These are phyloP conservation scores for Hypselothyrea guttata DNA, from an alignment of 2,888 invertebrate species.

Conservation along the genomic window DNA sequence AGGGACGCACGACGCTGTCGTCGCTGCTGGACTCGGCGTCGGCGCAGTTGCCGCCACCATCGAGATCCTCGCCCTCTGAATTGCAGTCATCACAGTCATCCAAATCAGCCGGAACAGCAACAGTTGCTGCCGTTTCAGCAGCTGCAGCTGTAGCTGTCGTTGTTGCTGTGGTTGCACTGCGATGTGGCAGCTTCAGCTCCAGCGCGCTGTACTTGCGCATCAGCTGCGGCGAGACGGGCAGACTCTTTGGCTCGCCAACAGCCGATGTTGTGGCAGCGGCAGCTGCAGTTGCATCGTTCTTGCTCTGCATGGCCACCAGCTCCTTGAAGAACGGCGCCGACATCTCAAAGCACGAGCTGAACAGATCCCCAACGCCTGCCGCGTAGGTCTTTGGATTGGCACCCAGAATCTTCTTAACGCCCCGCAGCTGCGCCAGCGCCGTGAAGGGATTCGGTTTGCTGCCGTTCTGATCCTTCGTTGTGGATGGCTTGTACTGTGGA, in stretches of 20 bases:
- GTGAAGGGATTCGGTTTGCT: conserved; percentile 88
- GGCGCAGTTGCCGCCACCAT: conserved; percentile 80
- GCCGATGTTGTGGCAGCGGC: conserved; percentile 14
- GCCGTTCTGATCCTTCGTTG: conserved; percentile 81
- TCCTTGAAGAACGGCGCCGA: conserved; percentile 86
- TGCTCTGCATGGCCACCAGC: conserved; percentile 77
- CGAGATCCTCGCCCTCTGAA: conserved; percentile 79
- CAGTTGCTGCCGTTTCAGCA: conserved; percentile 6
- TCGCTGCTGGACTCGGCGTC: conserved; percentile 82
- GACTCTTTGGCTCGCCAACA: conserved; percentile 82
- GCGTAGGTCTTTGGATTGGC: conserved; percentile 84
- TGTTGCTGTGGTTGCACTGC: conserved; percentile 37
- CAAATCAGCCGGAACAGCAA: conserved; percentile 49
- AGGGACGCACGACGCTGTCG: conserved; percentile 74
- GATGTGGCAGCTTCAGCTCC: conserved; percentile 75
- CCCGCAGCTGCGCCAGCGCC: conserved; percentile 89
- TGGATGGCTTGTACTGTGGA: conserved; percentile 88
- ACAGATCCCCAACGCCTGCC: conserved; percentile 84
- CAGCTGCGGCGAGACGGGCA: conserved; percentile 84
- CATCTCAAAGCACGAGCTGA: conserved; percentile 90
- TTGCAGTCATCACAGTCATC: conserved; percentile 75
- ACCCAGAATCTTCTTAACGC: conserved; percentile 92
- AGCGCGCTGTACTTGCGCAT: conserved; percentile 81
- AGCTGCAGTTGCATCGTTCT: conserved; percentile 21
- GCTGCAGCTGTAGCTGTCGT: conserved; percentile 34